Conservation (phyloP, 2,888 invertebrate genomes). For the Mimas tiliae region DNA sequence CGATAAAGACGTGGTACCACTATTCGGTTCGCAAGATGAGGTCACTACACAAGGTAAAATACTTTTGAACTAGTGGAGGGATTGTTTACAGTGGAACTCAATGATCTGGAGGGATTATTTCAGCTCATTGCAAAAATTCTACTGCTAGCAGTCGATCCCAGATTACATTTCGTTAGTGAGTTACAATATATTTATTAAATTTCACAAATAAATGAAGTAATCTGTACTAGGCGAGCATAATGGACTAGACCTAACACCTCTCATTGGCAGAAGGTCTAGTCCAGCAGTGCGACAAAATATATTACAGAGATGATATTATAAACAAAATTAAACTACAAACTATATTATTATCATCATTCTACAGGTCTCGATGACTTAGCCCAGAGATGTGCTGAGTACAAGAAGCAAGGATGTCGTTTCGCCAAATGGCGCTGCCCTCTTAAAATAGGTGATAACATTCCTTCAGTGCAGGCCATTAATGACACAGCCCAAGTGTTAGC, state of each 20-base stretch:
- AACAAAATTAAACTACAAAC: no score
- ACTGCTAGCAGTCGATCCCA: no score
- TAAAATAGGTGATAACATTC: slow-evolving; percentile 93
- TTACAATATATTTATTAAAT: no score
- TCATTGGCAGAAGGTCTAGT: no score
- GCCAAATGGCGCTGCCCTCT: slow-evolving; percentile 98
- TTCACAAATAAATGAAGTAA: no score
- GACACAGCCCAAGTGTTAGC: slow-evolving; percentile 98
- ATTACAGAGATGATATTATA: no score
- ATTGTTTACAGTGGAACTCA: neutral
- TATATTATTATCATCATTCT: neutral
- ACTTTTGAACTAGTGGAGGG: neutral
- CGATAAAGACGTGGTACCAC: slow-evolving; percentile 95
- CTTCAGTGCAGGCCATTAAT: slow-evolving; percentile 92
- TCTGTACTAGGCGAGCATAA: no score
- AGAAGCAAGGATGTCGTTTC: slow-evolving; percentile 96
- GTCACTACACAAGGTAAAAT: slow-evolving; percentile 96
- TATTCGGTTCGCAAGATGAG: slow-evolving; percentile 96
- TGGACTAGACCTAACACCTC: no score
- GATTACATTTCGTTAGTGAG: no score
- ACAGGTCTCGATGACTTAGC: slow-evolving; percentile 94
- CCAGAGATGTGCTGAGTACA: slow-evolving; percentile 96
- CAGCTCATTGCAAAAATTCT: neutral
- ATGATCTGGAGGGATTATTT: no score
- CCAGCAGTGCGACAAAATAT: no score